These are phyloP conservation scores for Ormyrus pomaceus DNA, from an alignment of 2,888 invertebrate genomes.

Conservation along the genomic window DNA sequence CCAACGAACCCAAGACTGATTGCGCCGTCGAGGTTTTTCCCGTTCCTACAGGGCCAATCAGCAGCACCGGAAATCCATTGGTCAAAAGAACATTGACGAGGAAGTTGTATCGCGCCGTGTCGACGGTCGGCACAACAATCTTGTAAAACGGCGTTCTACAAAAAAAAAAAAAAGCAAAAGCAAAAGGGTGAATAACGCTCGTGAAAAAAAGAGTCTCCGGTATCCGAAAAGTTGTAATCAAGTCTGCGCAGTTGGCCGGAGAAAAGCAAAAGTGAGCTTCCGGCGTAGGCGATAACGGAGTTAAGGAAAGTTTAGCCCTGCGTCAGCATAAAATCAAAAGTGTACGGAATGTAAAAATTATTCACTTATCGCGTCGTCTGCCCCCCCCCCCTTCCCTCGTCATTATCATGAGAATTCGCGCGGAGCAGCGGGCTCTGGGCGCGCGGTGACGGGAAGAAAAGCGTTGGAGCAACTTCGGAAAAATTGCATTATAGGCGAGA, in stretches of 20 bases:
- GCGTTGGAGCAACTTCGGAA: not conserved
- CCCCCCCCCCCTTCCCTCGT: not conserved
- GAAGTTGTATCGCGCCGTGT: constrained; percentile 89
- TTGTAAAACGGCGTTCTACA: constrained; percentile 86
- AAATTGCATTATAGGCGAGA: constrained; percentile 24
- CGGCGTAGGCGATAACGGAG: not conserved
- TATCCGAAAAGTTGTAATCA: constrained; percentile 16
- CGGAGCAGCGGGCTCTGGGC: too few relatives aligned
- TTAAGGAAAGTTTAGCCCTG: constrained; percentile 12
- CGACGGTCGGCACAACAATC: constrained; percentile 91
- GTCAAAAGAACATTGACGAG: constrained; percentile 82
- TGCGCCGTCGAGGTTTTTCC: constrained; percentile 90
- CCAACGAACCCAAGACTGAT: constrained; percentile 77
- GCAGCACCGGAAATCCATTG: constrained; percentile 83
- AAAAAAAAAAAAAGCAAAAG: not conserved
- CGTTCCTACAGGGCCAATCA: constrained; percentile 92
- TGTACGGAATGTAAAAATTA: constrained; percentile 33
- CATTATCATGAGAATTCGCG: constrained; percentile 32
- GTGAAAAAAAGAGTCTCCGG: not conserved
- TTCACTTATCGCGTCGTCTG: constrained; percentile 29
- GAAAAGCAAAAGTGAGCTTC: not conserved
- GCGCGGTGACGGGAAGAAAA: not conserved
- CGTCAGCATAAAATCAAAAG: constrained; percentile 32
- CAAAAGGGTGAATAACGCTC: not conserved
- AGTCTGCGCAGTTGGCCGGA: not conserved